Percentiles rank a stretch among this genome's conserved stretches.
These are phyloP conservation scores for Neomicropteryx cornuta DNA, from an alignment of 1,140 invertebrate species.

Conservation along the genomic window DNA sequence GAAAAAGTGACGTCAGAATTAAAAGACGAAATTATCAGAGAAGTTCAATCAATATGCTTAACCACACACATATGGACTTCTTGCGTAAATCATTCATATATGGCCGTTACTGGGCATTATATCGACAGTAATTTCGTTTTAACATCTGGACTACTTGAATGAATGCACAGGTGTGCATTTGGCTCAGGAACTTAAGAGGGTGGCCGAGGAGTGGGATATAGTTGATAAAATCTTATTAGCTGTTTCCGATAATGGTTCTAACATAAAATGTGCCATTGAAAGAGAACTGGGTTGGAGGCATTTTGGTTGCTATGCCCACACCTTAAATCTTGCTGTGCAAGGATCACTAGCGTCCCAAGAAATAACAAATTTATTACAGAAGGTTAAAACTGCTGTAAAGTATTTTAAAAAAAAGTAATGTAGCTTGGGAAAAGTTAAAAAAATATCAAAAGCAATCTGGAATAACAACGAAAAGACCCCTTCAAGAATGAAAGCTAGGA, in stretches of 20 bases:
- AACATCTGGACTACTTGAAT: conserved; percentile 9
- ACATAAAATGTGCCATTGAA: conserved; percentile 10
- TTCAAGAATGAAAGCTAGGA: no score
- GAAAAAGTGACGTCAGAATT: conserved; percentile 5
- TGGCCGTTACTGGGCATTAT: conserved; percentile 15
- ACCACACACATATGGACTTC: conserved; percentile 17
- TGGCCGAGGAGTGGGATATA: conserved; percentile 15
- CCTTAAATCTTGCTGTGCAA: conserved; percentile 10
- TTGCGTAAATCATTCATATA: conserved; percentile 9
- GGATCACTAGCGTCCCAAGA: conserved; percentile 8
- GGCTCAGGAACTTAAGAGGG: conserved; percentile 8
- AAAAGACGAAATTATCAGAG: conserved; percentile 1
- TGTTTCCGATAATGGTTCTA: conserved; percentile 16
- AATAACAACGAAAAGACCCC: no score
- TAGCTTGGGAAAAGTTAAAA: not conserved
- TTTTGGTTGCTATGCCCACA: conserved; percentile 15
- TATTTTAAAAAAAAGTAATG: conserved; percentile 1
- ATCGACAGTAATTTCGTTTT: conserved; percentile 11
- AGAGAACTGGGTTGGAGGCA: conserved; percentile 9
- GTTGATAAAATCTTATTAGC: conserved; percentile 15
- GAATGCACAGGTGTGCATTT: not conserved
- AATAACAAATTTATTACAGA: not conserved
- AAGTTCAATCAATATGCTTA: conserved; percentile 6
- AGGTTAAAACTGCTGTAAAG: not conserved
- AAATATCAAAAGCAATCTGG: not conserved